Evolutionary conservation across 30 jellyfish, hydroid and myxozoan species (phyloP), one percentile per base, ranked within the genome.

Genomic region (Aurelia sp.): DNA sequence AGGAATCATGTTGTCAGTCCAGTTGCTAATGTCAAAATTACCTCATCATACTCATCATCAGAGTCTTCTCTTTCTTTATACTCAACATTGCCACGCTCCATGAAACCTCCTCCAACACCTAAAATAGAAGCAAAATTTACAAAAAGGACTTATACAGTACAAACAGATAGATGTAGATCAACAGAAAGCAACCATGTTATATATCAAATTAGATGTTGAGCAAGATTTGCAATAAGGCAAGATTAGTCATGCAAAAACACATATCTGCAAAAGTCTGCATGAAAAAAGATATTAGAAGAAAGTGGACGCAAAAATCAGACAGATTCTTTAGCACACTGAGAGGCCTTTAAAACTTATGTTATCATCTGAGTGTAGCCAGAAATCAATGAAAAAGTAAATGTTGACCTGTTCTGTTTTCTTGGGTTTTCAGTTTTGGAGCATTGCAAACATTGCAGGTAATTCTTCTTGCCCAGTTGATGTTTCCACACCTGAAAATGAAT

Each of bases 101-200:
- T 94, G 62, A 82, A 94, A 13, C 99, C 99, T n/a, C 99, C 99
- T 30, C 99, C 99, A 59, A 48, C 31, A 12, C 99, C 99, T 94
- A 41, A 61, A 71, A 22, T 9, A 35, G 23, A n/a, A 69, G 16
- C 16, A 18, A 66, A 9, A 41, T 5, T n/a, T 1, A 27, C 6
- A 30, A 62, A 18, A 9, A 20, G 3, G 22, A 44, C 15, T 44
- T 44, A n/a, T n/a, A n/a, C n/a, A n/a, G n/a, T n/a, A 44, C 55
- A 44, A 44, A 44, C 55, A 44, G 13, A 10, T 44, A 5, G 15
- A 44, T 44, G 15, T 44, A 2, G 55, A 0, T 3, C 11, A 37
- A 16, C 15, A 10, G 55, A 5, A 44, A 44, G 55, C 13, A 44
- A 44, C 7, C 3, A 44, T 4, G 55, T 44, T 44, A n/a, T n/a